phyloP scores from a whole-genome alignment of 2,113 vertebrate species.

The Turdus rufiventris region DNA sequence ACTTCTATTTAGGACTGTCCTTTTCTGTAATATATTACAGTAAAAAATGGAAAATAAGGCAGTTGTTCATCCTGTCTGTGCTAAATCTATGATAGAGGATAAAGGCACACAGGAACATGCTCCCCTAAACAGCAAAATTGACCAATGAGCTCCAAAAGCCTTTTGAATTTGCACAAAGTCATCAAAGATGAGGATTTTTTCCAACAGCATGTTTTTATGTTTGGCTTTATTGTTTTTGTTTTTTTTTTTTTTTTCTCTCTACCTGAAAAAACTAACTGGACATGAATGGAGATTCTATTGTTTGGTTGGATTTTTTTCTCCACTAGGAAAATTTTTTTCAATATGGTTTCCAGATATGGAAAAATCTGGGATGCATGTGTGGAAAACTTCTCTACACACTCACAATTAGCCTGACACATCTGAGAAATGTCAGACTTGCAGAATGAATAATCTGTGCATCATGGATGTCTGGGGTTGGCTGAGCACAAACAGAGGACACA shows the following conservation, averaged over 20 bases:
- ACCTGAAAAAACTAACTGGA: not conserved
- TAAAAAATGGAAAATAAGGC: not conserved
- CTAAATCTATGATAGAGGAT: not conserved
- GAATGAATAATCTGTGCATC: not conserved
- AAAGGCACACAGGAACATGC: fast-evolving
- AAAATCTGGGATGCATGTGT: not conserved
- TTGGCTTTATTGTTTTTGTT: not conserved
- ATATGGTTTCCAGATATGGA: not conserved
- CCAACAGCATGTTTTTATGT: fast-evolving
- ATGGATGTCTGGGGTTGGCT: not conserved
- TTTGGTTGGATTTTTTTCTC: not conserved
- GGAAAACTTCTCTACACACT: not conserved
- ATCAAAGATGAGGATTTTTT: not conserved
- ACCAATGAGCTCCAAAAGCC: not conserved
- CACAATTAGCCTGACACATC: not conserved
- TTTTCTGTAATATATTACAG: not conserved
- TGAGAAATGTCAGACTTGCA: not conserved
- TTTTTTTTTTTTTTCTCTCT: not conserved
- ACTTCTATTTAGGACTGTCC: not conserved
- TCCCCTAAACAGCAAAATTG: not conserved
- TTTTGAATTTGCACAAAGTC: not conserved
- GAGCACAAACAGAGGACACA: not conserved
- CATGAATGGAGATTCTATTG: not conserved
- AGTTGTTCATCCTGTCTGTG: not conserved
- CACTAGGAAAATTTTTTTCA: not conserved